A percentile compares a stretch with the other conserved stretches of the same genome.
Evolutionary conservation across 2,113 vertebrate genomes (phyloP).

Genomic region (Tauraco erythrolophus): DNA sequence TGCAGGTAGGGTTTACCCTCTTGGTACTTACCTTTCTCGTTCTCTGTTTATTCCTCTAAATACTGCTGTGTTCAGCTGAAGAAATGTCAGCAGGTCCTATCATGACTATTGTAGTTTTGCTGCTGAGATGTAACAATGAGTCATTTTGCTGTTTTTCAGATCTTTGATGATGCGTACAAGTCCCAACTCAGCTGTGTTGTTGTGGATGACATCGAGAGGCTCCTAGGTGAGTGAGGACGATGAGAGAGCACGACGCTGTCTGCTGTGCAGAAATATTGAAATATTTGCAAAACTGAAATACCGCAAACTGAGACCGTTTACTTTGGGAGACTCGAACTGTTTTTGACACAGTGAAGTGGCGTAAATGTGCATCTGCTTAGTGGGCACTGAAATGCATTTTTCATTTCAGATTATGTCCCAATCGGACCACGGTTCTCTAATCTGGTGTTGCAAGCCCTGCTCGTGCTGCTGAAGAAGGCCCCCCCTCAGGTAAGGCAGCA

Average conservation of each 20-base stretch:
- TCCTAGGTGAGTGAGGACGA: slow-evolving; percentile 83
- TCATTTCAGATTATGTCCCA: slow-evolving; percentile 91
- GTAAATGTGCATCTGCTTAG: not conserved
- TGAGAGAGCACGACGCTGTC: not conserved
- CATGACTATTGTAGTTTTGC: not conserved
- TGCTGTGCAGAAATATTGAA: not conserved
- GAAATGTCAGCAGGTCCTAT: not conserved
- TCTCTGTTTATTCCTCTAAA: not conserved
- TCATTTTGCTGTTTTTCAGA: slow-evolving; percentile 75
- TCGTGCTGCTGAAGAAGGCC: slow-evolving; percentile 94
- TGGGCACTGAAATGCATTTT: not conserved
- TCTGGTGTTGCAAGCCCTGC: slow-evolving; percentile 92
- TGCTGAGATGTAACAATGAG: not conserved
- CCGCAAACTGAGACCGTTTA: not conserved
- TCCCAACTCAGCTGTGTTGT: slow-evolving; percentile 98
- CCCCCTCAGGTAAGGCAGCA: slow-evolving; percentile 88
- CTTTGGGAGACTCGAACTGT: not conserved
- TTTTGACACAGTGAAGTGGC: not conserved
- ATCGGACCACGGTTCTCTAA: slow-evolving; percentile 98
- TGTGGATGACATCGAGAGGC: slow-evolving; percentile 94
- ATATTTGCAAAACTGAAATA: not conserved
- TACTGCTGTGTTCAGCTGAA: not conserved
- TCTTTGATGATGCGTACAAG: slow-evolving; percentile 98
- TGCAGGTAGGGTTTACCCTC: not conserved
- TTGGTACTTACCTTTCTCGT: not conserved